Conservation (phyloP, 2,113 vertebrate species). For the Myrmophylax atrothorax region DNA sequence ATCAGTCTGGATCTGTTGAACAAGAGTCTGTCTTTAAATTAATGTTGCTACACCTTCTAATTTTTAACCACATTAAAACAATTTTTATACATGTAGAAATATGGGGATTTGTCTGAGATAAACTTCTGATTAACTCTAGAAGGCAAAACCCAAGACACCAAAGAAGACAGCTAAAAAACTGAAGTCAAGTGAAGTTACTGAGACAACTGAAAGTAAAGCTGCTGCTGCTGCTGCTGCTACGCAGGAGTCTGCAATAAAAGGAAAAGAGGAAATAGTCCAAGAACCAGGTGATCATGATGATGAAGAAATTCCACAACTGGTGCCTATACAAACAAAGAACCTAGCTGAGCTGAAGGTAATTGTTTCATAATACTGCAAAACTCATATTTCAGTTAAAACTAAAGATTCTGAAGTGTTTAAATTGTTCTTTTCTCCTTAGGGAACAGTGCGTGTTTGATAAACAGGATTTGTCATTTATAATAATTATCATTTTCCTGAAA, state of each 20-base stretch:
- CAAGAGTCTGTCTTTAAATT: neutral
- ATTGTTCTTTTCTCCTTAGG: neutral
- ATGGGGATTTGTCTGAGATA: neutral
- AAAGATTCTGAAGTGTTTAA: neutral
- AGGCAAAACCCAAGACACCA: neutral
- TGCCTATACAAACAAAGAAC: slow-evolving; percentile 32
- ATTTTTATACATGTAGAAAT: neutral
- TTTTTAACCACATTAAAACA: neutral
- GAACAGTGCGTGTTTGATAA: neutral
- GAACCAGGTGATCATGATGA: neutral
- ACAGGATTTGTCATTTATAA: neutral
- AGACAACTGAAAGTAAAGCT: neutral
- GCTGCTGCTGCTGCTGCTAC: neutral
- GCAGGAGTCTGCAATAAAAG: neutral
- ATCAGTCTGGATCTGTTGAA: neutral
- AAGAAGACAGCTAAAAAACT: neutral
- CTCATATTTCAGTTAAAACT: neutral
- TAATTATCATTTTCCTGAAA: neutral
- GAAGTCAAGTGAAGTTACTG: neutral
- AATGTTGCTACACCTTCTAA: neutral
- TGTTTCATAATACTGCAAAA: neutral
- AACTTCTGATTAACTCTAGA: neutral
- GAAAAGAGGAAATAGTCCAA: neutral
- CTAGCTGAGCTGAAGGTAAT: slow-evolving; percentile 8
- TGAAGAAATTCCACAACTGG: slow-evolving; percentile 68